A percentile compares a stretch with the other conserved stretches of the same genome.
Conservation (phyloP, 2,888 invertebrate genomes). For the Eupithecia dodoneata region DNA sequence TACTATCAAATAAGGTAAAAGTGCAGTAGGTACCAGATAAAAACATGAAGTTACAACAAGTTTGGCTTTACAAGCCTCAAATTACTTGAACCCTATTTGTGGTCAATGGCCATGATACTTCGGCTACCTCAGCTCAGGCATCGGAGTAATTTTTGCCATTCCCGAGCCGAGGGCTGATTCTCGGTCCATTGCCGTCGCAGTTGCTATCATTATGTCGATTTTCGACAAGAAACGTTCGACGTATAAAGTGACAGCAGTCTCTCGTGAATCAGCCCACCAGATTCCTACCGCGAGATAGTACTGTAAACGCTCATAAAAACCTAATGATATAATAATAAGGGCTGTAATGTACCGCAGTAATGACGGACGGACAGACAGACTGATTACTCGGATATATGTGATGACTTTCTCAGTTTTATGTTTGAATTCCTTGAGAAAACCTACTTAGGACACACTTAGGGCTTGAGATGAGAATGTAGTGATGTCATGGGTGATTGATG, state of each 20-base stretch:
- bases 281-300: neutral
- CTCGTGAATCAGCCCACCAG: neutral
- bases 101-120: neutral
- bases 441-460: neutral
- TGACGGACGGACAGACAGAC: constrained; percentile 28
- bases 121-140: constrained; percentile 3
- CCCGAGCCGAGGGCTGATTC: neutral
- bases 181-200: neutral
- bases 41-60: neutral
- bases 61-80: neutral
- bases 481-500: neutral
- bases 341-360: constrained; percentile 25
- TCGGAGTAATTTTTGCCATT: neutral
- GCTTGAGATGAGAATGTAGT: neutral
- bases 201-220: neutral
- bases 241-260: neutral
- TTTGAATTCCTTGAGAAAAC: constrained; percentile 5
- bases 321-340: constrained; percentile 42
- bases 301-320: constrained; percentile 24
- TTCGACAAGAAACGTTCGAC: neutral
- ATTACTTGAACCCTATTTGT: neutral
- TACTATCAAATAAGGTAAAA: no score
- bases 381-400: constrained; percentile 19
- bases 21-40: neutral
- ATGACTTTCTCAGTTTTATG: constrained; percentile 9